Base-by-base conservation (phyloP, 1,140 invertebrate genomes). In the Schmidtea mediterranea region DNA sequence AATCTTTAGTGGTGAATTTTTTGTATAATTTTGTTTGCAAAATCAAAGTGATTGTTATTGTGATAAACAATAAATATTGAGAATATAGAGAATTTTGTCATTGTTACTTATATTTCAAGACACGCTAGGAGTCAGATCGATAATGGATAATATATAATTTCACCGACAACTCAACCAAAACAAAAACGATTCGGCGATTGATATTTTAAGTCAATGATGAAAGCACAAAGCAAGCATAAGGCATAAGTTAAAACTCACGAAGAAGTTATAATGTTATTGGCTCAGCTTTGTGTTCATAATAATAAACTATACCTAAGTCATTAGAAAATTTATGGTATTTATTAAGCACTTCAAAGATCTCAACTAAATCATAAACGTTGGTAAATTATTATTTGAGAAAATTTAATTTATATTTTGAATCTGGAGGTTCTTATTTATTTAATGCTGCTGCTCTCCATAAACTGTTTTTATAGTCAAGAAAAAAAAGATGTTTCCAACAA, bases 151-250 rank as follows among this genome's bases (percentile, higher is more conserved):
- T n/a, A n/a, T n/a, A n/a, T n/a, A n/a, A n/a, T n/a, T n/a, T n/a
- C n/a, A n/a, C n/a, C n/a, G n/a, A n/a, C n/a, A n/a, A n/a, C n/a
- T n/a, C n/a, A n/a, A n/a, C n/a, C n/a, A n/a, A n/a, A n/a, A n/a
- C n/a, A n/a, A n/a, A n/a, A n/a, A n/a, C n/a, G n/a, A 81, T 18
- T 72, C 84, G 62, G 92, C 92, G 49, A 71, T 98, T 59, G 89
- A 97, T 64, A 87, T 87, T n/a, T 71, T 98, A 22, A 89, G 92
- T 67, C 90, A 97, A 71, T 86, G 95, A 95, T 98, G 68, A 79
- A 87, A 45, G 90, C 89, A 62, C 84, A 66, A 48, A 41, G 84
- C 63, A 73, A 73, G 54, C 89, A 94, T 75, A 83, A 87, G 75
- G 82, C 83, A 48, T 92, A 89, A 76, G 82, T 92, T 61, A 86